Evolutionary conservation across 2,797 vertebrate species (phyloP).

Genomic region (Garrulus glandarius): DNA sequence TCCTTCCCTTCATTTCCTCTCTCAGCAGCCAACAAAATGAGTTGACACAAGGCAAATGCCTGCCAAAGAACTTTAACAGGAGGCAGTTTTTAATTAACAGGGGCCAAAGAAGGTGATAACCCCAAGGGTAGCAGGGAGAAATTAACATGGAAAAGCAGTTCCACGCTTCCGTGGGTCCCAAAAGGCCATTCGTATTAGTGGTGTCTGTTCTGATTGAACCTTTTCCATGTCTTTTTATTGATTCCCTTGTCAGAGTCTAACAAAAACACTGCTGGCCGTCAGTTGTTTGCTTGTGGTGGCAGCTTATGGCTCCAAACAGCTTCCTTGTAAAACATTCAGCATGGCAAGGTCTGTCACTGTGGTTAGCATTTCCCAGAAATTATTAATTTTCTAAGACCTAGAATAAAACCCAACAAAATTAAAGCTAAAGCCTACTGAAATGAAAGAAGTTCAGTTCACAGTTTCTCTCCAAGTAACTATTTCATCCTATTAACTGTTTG

Average conservation of each 20-base stretch:
- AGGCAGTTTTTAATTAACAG: constrained; percentile 82
- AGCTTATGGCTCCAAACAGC: constrained; percentile 46
- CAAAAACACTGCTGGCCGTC: constrained; percentile 70
- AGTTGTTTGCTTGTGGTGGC: constrained; percentile 55
- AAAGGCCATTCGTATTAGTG: constrained; percentile 74
- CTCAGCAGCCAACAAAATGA: constrained; percentile 59
- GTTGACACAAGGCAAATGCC: constrained; percentile 67
- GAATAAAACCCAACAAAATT: constrained; percentile 10
- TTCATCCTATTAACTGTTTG: constrained; percentile 16
- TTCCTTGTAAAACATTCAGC: constrained; percentile 34
- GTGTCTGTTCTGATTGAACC: constrained; percentile 79
- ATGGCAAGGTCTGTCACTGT: not conserved
- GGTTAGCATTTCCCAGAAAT: constrained; percentile 50
- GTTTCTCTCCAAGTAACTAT: not conserved
- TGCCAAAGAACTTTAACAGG: constrained; percentile 73
- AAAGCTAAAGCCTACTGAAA: not conserved
- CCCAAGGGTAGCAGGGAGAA: constrained; percentile 63
- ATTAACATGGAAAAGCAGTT: constrained; percentile 79
- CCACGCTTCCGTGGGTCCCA: constrained; percentile 63
- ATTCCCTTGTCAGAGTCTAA: constrained; percentile 77
- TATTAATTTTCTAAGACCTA: constrained; percentile 52
- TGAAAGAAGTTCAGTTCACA: not conserved
- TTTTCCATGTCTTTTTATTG: constrained; percentile 78
- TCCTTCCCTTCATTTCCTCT: constrained; percentile 44
- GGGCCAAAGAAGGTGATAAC: constrained; percentile 77